phyloP scores from a whole-genome alignment of 1,140 invertebrate species.

The Drosophila kanapiae region DNA sequence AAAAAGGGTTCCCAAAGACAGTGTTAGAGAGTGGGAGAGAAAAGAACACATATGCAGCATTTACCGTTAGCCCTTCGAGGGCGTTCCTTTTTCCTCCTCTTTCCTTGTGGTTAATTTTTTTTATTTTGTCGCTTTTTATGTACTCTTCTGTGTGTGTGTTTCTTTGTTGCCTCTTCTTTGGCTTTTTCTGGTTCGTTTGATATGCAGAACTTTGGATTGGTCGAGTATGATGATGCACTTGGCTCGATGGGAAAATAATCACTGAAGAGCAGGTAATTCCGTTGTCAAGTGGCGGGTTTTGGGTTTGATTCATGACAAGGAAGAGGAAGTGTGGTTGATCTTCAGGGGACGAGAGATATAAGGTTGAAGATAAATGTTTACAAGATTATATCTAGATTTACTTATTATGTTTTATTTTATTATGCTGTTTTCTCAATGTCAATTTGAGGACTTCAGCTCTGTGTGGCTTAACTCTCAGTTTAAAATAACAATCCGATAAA shows the following conservation, averaged over 20 bases:
- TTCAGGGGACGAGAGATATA: background rate
- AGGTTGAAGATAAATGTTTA: background rate
- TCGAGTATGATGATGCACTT: slow-evolving; percentile 38
- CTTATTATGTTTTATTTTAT: no score
- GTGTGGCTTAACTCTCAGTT: background rate
- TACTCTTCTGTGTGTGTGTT: slow-evolving; percentile 14
- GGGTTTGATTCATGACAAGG: background rate
- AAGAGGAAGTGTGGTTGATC: background rate
- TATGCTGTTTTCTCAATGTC: background rate
- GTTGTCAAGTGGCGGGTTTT: slow-evolving; percentile 22
- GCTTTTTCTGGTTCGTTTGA: slow-evolving; percentile 42
- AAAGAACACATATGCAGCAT: slow-evolving; percentile 71
- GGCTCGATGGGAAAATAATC: slow-evolving; percentile 49
- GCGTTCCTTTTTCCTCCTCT: slow-evolving; percentile 45
- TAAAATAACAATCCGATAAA: background rate
- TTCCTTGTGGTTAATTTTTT: slow-evolving; percentile 52
- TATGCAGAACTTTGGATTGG: slow-evolving; percentile 37
- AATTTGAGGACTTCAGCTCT: no score
- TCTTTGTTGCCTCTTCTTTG: slow-evolving; percentile 29
- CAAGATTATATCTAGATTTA: background rate
- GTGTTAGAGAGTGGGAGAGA: background rate
- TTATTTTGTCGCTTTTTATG: slow-evolving; percentile 10
- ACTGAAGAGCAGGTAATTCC: slow-evolving; percentile 29
- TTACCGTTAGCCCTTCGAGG: slow-evolving; percentile 71
- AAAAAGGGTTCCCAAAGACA: slow-evolving; percentile 63